phyloP scores from a whole-genome alignment of 2,797 vertebrate genomes.

The Sebastes itinus region DNA sequence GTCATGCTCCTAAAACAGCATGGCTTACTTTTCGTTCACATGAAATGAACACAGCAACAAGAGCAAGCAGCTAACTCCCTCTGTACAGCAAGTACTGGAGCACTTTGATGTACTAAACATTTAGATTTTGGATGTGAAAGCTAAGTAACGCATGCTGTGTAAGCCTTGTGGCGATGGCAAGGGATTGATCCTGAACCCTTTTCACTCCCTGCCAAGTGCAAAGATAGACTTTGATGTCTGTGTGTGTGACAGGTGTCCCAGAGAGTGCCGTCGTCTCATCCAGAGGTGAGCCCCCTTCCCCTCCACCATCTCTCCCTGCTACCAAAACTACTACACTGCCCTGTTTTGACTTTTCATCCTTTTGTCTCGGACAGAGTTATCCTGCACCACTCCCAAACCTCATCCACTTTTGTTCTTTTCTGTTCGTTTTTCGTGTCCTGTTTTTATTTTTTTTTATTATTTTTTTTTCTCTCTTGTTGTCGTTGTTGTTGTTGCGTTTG shows the following conservation, averaged over 20 bases:
- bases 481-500: conserved; percentile 57
- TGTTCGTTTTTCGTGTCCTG: conserved; percentile 77
- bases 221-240: conserved; percentile 20
- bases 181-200: not conserved
- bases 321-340: conserved; percentile 73
- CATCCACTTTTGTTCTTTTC: conserved; percentile 90
- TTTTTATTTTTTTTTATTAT: conserved; percentile 66
- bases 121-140: not conserved
- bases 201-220: not conserved
- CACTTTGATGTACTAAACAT: not conserved
- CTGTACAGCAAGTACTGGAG: not conserved
- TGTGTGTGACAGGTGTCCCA: conserved; percentile 83
- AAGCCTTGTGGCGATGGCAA: not conserved
- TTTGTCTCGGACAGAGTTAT: conserved; percentile 83
- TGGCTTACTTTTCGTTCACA: not conserved
- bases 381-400: conserved; percentile 85
- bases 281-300: conserved; percentile 77
- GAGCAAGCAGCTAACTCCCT: not conserved
- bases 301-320: conserved; percentile 34
- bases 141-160: not conserved
- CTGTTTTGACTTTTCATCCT: conserved; percentile 85
- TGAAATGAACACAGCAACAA: not conserved
- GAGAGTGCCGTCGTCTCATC: conserved; percentile 86
- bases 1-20: not conserved
- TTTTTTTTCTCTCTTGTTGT: conserved; percentile 47